These are phyloP conservation scores for Steinernema feltiae DNA, from an alignment of 1,140 invertebrate genomes.

Conservation along the genomic window DNA sequence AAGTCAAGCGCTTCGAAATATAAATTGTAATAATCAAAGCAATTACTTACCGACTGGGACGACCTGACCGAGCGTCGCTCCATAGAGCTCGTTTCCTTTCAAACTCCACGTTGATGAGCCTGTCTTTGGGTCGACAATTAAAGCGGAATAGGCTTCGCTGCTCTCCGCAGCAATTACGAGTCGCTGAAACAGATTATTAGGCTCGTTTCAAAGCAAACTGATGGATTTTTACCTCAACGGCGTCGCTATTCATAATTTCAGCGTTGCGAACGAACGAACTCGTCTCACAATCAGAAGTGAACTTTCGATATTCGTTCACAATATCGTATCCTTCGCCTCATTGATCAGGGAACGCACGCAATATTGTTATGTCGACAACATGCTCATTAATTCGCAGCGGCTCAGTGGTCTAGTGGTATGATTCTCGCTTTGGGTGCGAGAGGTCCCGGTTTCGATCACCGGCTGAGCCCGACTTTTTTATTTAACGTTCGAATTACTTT, in stretches of 20 bases:
- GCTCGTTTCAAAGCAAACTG: background rate
- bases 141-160: conserved; percentile 27
- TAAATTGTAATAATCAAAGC: too few relatives aligned
- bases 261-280: background rate
- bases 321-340: background rate
- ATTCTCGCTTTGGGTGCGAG: conserved; percentile 57
- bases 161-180: conserved; percentile 24
- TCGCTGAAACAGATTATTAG: conserved; percentile 18
- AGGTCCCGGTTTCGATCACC: conserved; percentile 53
- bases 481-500: background rate
- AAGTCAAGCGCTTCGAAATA: too few relatives aligned
- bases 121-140: conserved; percentile 31
- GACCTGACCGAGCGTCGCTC: conserved; percentile 21
- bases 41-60: conserved; percentile 26
- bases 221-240: conserved; percentile 14
- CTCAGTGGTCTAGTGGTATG: conserved; percentile 54
- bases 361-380: background rate
- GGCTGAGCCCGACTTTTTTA: conserved; percentile 7
- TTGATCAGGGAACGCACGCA: background rate
- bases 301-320: background rate
- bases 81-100: conserved; percentile 33
- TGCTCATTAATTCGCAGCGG: background rate
- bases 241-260: background rate
- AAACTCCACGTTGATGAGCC: conserved; percentile 32
- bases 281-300: background rate